phyloP scores from a whole-genome alignment of 2,888 invertebrate species.

The Eristalis tenax region DNA sequence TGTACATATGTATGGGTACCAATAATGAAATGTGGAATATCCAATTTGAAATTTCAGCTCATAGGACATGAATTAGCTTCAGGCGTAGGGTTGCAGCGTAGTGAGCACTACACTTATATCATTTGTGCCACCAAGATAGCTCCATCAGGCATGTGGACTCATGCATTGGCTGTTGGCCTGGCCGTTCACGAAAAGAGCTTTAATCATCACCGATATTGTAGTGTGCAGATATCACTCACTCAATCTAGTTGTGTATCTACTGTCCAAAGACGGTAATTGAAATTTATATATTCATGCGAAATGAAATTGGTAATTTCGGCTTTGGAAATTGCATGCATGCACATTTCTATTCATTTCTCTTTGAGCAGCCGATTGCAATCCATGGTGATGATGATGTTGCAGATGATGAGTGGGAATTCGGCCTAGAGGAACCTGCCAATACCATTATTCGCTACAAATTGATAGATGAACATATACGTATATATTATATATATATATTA shows the following conservation, averaged over 20 bases:
- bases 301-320: conserved; percentile 78
- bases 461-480: neutral
- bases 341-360: conserved; percentile 69
- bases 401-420: conserved; percentile 51
- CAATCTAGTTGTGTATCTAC: conserved; percentile 64
- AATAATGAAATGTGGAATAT: conserved; percentile 71
- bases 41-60: conserved; percentile 66
- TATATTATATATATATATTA: neutral
- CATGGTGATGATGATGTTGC: conserved; percentile 50
- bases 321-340: conserved; percentile 70
- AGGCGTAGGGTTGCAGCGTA: conserved; percentile 44
- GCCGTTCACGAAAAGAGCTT: conserved; percentile 50
- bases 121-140: conserved; percentile 41
- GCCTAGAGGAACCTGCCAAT: conserved; percentile 51
- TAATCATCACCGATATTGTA: conserved; percentile 57
- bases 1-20: conserved; percentile 37
- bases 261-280: conserved; percentile 71
- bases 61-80: conserved; percentile 54
- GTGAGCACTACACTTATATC: conserved; percentile 14
- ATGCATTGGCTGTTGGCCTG: conserved; percentile 6
- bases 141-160: neutral
- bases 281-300: conserved; percentile 77
- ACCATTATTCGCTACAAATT: conserved; percentile 50
- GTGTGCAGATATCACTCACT: conserved; percentile 42
- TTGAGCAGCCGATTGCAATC: conserved; percentile 65